Percentiles rank a stretch among this genome's conserved stretches.
Conservation (phyloP, 2,113 vertebrate species). For the Cyanistes caeruleus region DNA sequence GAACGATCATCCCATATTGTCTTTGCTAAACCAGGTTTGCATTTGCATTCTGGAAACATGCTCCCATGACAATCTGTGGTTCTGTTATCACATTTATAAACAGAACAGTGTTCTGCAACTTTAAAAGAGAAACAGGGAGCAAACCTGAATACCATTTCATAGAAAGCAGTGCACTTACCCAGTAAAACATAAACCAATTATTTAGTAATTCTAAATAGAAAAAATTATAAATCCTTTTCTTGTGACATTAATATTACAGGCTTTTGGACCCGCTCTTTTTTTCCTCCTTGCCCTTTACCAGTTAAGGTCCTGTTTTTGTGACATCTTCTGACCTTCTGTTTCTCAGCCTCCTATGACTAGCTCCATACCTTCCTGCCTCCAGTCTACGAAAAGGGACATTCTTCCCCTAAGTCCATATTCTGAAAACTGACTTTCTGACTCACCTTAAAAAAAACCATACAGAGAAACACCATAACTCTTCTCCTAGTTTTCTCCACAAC, state of each 20-base stretch:
- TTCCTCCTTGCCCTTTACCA: neutral
- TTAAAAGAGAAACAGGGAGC: conserved; percentile 7
- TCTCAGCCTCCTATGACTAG: neutral
- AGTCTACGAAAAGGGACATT: neutral
- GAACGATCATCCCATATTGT: neutral
- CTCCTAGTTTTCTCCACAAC: neutral
- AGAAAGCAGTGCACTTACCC: neutral
- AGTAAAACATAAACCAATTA: neutral
- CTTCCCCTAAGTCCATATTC: neutral
- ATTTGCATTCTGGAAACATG: neutral
- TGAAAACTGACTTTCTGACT: neutral
- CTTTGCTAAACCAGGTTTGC: rapidly evolving
- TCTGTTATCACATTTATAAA: rapidly evolving
- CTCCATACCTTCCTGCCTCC: neutral
- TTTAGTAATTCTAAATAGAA: neutral
- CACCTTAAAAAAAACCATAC: neutral
- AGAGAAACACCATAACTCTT: neutral
- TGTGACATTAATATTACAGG: neutral
- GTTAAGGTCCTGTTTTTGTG: neutral
- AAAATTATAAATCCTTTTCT: rapidly evolving
- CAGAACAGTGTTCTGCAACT: rapidly evolving
- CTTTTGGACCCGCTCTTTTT: neutral
- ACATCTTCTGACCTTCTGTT: neutral
- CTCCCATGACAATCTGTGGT: rapidly evolving
- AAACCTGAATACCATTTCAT: neutral